Base-by-base conservation (phyloP, 2,888 invertebrate genomes). In the Aleiodes leptofemur region DNA sequence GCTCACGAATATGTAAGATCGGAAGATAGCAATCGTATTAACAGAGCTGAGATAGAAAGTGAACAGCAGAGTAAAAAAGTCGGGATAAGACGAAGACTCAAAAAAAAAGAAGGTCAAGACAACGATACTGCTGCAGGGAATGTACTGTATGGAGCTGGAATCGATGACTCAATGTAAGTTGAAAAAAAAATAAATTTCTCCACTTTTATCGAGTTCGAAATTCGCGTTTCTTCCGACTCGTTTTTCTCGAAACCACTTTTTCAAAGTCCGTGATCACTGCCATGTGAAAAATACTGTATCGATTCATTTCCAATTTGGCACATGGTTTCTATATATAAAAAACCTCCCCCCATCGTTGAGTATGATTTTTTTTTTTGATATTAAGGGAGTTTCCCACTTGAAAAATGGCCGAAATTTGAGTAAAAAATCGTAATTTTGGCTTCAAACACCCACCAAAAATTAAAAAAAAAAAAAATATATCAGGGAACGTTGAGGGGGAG, bases 61-160 rank as follows among this genome's bases (percentile, higher is more conserved):
- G 76, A 75, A 68, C 59, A 73, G 71, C 69, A 72, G 74, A 77
- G 74, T 72, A 78, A 77, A 78, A 76, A 80, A 77, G 78, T 72
- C 74, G 81, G 77, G 59, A 81, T 80, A 74, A 74, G 51, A 31
- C 80, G 69, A 73, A 78, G 77, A 76, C 77, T 78, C 71, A 74
- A 77, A n/a, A 77, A 31, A 72, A 72, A 75, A 76, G 69, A 74
- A 64, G 76, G 61, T 74, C 73, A 69, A 73, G 78, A 73, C 76
- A 75, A 53, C 71, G 76, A 73, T 13, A 31, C 14, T 74, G 78
- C 69, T 59, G 77, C 74, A 74, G 77, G 74, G 48, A 72, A 50
- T 76, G 48, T 77, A 43, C 79, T 80, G 38, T 77, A 79, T 79
- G 77, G 75, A 78, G 72, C 71, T 79, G 73, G 78, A n/a, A n/a